Evolutionary conservation across 2,888 invertebrate species (phyloP).

Genomic region (Ecdyonurus torrentis): DNA sequence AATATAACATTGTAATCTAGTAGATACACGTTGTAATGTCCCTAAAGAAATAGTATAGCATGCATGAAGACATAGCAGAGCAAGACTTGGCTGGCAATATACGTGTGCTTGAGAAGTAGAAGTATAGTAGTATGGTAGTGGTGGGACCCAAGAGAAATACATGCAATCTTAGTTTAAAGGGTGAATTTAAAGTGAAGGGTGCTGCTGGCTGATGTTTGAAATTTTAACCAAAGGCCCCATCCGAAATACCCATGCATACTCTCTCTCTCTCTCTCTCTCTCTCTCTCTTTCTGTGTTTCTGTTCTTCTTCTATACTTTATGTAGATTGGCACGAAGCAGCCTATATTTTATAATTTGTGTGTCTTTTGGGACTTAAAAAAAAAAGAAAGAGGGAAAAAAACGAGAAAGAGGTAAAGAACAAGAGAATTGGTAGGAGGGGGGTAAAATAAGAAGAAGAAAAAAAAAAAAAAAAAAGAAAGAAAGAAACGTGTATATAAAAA

Average conservation of each 20-base stretch:
- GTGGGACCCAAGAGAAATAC: not conserved
- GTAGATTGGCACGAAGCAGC: not conserved
- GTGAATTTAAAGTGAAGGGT: slow-evolving; percentile 4
- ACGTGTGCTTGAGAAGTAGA: no score
- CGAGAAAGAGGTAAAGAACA: not conserved
- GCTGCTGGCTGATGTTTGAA: not conserved
- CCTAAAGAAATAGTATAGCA: not conserved
- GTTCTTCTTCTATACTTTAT: not conserved
- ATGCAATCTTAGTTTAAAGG: slow-evolving; percentile 2
- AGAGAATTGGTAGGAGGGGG: not conserved
- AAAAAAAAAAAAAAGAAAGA: not conserved
- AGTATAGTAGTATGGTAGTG: no score
- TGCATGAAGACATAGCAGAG: not conserved
- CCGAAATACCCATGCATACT: not conserved
- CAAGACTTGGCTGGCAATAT: no score
- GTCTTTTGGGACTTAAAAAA: not conserved
- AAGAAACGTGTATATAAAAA: not conserved
- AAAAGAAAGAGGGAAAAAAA: no score
- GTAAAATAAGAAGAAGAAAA: not conserved
- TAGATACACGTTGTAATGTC: not conserved
- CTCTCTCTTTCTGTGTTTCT: no score
- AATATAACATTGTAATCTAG: not conserved
- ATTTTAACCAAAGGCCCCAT: not conserved
- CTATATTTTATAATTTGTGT: slow-evolving; percentile 3
- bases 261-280: not conserved